These are phyloP conservation scores for Marmota flaviventris DNA, from an alignment of 2,113 vertebrate genomes.

Conservation along the genomic window DNA sequence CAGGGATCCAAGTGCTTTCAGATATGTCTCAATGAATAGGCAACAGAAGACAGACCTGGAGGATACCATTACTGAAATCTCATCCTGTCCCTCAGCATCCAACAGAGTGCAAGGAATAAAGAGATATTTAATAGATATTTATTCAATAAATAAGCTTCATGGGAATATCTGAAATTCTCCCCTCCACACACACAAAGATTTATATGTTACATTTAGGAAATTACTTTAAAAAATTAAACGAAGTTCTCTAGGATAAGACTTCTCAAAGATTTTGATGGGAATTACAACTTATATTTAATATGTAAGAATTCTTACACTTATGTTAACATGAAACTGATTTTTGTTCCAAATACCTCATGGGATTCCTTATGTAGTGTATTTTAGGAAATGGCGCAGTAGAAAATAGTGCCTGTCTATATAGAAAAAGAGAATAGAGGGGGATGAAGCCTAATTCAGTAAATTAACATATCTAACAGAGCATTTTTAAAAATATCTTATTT, in stretches of 20 bases:
- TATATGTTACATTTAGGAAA: background rate
- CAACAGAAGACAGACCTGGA: background rate
- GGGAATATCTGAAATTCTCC: background rate
- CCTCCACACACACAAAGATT: background rate
- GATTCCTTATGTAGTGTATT: background rate
- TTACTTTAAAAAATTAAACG: background rate
- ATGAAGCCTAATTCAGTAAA: background rate
- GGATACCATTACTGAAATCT: background rate
- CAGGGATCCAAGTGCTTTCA: background rate
- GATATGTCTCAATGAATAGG: background rate
- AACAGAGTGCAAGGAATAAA: background rate
- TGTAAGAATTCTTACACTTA: background rate
- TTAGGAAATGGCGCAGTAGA: background rate
- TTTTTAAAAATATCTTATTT: background rate
- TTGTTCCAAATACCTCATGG: background rate
- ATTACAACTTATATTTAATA: background rate
- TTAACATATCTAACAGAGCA: background rate
- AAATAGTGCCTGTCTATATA: background rate
- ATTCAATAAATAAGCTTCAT: background rate
- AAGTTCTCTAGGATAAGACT: background rate
- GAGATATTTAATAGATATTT: background rate
- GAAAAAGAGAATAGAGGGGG: background rate
- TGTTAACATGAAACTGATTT: slow-evolving; percentile 23
- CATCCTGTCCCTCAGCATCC: background rate
- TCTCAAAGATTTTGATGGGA: background rate